Evolutionary conservation across 2,888 invertebrate species (phyloP), one percentile per base, ranked within the genome.

Genomic region (Encarsia formosa): DNA sequence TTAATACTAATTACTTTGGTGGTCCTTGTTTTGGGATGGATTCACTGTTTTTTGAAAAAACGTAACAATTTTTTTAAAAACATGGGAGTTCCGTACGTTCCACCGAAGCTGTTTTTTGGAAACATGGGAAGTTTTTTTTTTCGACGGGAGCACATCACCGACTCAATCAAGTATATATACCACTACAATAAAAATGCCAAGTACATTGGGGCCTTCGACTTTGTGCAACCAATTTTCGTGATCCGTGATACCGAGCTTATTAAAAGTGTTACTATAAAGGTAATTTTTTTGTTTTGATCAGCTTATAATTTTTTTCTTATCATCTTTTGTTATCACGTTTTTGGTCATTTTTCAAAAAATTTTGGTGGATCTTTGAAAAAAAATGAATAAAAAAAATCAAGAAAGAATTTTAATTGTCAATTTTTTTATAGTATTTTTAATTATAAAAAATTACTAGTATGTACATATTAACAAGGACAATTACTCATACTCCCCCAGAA

Each of bases 211-310:
- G 34, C 56, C 6, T 62, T 61, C 48, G 62, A 63, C 11, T 64
- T 67, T 40, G 55, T 48, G 2, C 48, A 32, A 8, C 65, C 65
- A 3, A 35, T 58, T 1, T 20, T 69, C 9, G 9, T 70, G 15
- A 19, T 71, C 2, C 59, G 60, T 29, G 67, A 70, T 58, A 59
- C 63, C 2, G 64, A 70, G 15, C 45, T 68, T 9, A 57, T 71
- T 11, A 68, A 64, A 47, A 60, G 62, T 18, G 50, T 67, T 8
- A 53, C 60, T 5, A 59, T 63, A 4, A 66, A 65, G n/a, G n/a
- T n/a, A n/a, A n/a, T n/a, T n/a, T n/a, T n/a, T n/a, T n/a, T n/a
- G n/a, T n/a, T n/a, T n/a, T n/a, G n/a, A n/a, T n/a, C n/a, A n/a
- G n/a, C n/a, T n/a, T n/a, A n/a, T n/a, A n/a, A n/a, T n/a, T n/a